Conservation (phyloP, 2,797 vertebrate species). For the Mycteria americana region DNA sequence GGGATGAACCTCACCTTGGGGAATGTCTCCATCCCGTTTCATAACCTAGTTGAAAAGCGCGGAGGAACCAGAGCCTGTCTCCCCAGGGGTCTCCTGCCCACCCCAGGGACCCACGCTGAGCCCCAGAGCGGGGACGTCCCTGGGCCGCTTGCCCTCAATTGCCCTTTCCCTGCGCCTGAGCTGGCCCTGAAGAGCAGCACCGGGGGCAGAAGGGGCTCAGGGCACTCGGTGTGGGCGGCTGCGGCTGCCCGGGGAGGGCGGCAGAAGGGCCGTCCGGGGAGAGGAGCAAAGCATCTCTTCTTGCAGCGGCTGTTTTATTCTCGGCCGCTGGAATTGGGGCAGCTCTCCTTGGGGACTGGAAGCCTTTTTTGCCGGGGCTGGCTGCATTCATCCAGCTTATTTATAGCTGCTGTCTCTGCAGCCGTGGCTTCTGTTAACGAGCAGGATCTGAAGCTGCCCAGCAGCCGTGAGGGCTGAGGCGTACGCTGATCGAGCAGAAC, state of each 20-base stretch:
- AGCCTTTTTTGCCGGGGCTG: not conserved
- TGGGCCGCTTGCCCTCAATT: no score
- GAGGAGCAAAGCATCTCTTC: not conserved
- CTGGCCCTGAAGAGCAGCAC: not conserved
- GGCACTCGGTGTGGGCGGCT: not conserved
- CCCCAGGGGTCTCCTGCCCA: not conserved
- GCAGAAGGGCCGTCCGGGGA: not conserved
- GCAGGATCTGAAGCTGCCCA: not conserved
- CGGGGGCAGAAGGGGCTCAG: not conserved
- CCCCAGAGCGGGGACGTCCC: accelerated
- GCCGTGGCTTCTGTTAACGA: not conserved
- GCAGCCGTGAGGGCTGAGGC: not conserved
- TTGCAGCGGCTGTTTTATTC: not conserved
- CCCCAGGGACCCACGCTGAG: not conserved
- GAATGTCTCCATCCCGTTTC: not conserved
- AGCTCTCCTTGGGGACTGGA: not conserved
- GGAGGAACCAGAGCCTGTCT: not conserved
- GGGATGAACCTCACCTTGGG: not conserved
- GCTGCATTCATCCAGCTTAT: not conserved
- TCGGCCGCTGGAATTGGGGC: not conserved
- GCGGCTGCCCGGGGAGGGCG: accelerated
- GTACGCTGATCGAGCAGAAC: not conserved
- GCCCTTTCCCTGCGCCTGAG: accelerated
- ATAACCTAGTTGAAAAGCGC: not conserved
- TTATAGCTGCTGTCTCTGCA: not conserved